Conservation (phyloP, 2,888 invertebrate species). For the Melinaea marsaeus region DNA sequence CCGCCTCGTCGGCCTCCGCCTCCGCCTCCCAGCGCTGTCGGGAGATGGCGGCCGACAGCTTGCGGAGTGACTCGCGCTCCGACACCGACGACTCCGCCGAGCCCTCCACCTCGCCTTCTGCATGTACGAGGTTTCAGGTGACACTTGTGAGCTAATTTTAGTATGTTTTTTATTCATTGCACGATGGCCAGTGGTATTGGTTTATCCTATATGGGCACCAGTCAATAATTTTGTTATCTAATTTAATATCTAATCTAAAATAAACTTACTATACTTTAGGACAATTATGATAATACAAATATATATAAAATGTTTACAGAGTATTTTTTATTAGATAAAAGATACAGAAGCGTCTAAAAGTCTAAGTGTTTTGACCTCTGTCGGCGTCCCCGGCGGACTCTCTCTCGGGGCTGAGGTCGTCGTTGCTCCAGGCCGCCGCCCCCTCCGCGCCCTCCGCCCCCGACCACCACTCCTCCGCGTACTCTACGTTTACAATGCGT, state of each 20-base stretch:
- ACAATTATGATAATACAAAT: too few relatives aligned
- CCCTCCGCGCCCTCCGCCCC: constrained; percentile 67
- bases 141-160: not conserved
- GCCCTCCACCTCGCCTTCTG: constrained; percentile 31
- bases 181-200: not conserved
- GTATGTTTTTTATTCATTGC: not conserved
- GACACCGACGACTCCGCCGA: constrained; percentile 59
- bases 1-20: constrained; percentile 73
- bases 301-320: too few relatives aligned
- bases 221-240: too few relatives aligned
- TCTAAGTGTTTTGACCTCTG: constrained; percentile 42
- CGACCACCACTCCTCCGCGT: constrained; percentile 71
- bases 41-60: constrained; percentile 86
- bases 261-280: too few relatives aligned
- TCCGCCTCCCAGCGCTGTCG: constrained; percentile 82
- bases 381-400: constrained; percentile 63
- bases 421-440: constrained; percentile 69
- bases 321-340: too few relatives aligned
- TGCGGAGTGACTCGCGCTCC: constrained; percentile 84
- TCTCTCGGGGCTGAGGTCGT: constrained; percentile 68
- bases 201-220: too few relatives aligned
- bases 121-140: not conserved
- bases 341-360: too few relatives aligned
- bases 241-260: too few relatives aligned
- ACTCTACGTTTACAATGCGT: constrained; percentile 43